Evolutionary conservation across 1,140 invertebrate genomes (phyloP).

Genomic region (Doryteuthis pealeii): DNA sequence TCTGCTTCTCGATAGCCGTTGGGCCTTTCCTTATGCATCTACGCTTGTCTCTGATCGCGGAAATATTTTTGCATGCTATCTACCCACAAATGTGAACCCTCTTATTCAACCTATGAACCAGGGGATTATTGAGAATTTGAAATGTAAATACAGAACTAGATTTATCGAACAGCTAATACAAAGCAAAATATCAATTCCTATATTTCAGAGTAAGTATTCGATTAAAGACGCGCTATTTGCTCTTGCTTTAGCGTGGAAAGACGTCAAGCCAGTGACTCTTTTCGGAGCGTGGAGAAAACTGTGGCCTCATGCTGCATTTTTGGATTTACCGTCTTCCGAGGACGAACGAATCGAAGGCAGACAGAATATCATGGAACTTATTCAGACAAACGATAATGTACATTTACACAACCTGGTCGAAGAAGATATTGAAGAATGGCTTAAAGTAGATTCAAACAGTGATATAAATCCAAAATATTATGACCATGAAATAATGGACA

Average conservation of each 20-base stretch:
- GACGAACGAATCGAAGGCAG: background rate
- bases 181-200: background rate
- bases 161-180: background rate
- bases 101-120: background rate
- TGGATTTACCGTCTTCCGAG: background rate
- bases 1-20: background rate
- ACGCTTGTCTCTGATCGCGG: background rate
- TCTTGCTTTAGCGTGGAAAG: background rate
- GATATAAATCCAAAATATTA: background rate
- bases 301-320: background rate
- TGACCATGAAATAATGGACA: background rate
- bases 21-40: background rate
- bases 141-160: background rate
- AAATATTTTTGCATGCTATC: slow-evolving; percentile 1
- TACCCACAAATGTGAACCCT: background rate
- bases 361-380: background rate
- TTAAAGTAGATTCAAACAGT: background rate
- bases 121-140: slow-evolving; percentile 4
- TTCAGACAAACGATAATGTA: background rate
- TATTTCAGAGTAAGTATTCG: background rate
- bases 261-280: background rate
- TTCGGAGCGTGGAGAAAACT: background rate
- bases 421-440: background rate
- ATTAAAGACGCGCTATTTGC: slow-evolving; percentile 8
- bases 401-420: background rate